Conservation (phyloP, 2,888 invertebrate species). For the Sericinus montela region DNA sequence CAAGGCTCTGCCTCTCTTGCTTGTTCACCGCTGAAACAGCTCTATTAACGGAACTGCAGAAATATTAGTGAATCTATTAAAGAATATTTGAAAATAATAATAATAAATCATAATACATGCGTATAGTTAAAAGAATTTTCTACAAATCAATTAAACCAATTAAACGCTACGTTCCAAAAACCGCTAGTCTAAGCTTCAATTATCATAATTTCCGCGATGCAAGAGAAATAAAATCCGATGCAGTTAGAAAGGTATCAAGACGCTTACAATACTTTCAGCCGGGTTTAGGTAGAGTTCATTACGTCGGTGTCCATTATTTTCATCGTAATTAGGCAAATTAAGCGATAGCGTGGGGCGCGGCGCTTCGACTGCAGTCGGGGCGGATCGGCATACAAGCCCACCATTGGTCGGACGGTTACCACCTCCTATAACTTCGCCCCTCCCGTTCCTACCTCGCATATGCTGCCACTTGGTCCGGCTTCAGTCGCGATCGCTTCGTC, state of each 20-base stretch:
- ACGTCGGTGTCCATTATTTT: slow-evolving; percentile 62
- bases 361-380: slow-evolving; percentile 24
- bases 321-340: slow-evolving; percentile 72
- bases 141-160: too few relatives aligned
- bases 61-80: too few relatives aligned
- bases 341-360: slow-evolving; percentile 43
- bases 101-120: too few relatives aligned
- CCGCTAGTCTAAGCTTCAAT: too few relatives aligned
- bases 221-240: background rate
- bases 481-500: slow-evolving; percentile 59
- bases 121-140: too few relatives aligned
- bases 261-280: slow-evolving; percentile 22
- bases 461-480: slow-evolving; percentile 28
- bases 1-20: too few relatives aligned
- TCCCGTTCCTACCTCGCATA: slow-evolving; percentile 22
- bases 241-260: slow-evolving; percentile 1
- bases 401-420: slow-evolving; percentile 45
- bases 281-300: slow-evolving; percentile 43
- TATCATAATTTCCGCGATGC: background rate
- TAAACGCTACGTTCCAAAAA: too few relatives aligned
- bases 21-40: too few relatives aligned
- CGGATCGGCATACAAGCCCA: slow-evolving; percentile 24
- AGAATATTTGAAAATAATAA: too few relatives aligned
- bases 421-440: slow-evolving; percentile 41
- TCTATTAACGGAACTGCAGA: too few relatives aligned